Evolutionary conservation across 2,113 vertebrate species (phyloP).

Genomic region (Corydoras maculifer): DNA sequence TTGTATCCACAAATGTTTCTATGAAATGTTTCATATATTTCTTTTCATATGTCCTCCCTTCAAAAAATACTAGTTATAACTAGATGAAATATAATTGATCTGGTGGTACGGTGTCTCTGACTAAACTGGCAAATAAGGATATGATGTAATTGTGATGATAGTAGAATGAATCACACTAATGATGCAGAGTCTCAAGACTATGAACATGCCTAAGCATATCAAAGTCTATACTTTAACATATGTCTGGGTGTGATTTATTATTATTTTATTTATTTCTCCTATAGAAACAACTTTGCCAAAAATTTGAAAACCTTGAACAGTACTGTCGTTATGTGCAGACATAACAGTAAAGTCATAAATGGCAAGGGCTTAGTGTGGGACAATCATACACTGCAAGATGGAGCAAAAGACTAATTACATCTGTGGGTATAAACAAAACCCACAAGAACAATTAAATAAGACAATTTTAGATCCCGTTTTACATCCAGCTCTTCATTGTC

Average conservation of each 20-base stretch:
- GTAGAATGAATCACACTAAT: constrained; percentile 34
- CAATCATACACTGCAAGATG: constrained; percentile 32
- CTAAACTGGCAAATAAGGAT: background rate
- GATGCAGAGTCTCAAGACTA: constrained; percentile 55
- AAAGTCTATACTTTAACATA: too few relatives aligned
- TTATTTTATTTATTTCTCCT: too few relatives aligned
- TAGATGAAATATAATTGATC: too few relatives aligned
- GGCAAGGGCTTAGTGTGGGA: constrained; percentile 22
- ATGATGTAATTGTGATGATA: constrained; percentile 47
- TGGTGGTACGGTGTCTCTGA: too few relatives aligned
- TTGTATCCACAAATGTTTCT: too few relatives aligned
- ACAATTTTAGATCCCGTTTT: background rate
- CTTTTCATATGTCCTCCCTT: too few relatives aligned
- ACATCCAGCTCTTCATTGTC: too few relatives aligned
- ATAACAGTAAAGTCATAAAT: constrained; percentile 11
- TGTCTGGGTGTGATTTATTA: too few relatives aligned
- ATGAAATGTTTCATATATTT: too few relatives aligned
- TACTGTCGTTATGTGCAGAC: constrained; percentile 17
- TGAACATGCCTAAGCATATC: background rate
- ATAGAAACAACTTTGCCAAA: too few relatives aligned
- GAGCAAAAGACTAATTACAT: constrained; percentile 19
- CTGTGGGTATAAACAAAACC: constrained; percentile 1
- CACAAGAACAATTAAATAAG: background rate
- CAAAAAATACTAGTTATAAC: too few relatives aligned
- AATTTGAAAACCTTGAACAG: constrained; percentile 30